These are phyloP conservation scores for Barbus barbus DNA, from an alignment of 2,113 vertebrate species.

Conservation along the genomic window DNA sequence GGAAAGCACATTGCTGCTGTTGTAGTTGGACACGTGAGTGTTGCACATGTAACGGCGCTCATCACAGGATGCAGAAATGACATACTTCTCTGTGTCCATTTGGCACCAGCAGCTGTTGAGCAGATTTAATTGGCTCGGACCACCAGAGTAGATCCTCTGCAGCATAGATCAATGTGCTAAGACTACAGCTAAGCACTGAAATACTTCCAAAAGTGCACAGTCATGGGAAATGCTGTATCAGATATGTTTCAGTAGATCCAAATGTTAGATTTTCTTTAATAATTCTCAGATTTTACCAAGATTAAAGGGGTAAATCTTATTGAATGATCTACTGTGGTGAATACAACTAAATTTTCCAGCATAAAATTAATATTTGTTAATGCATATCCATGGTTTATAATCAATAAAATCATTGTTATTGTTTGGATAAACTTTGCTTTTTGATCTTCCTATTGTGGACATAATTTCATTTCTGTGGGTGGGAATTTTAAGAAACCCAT, in stretches of 20 bases:
- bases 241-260: neutral
- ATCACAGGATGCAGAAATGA: constrained; percentile 31
- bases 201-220: neutral
- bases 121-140: constrained; percentile 62
- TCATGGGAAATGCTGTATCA: constrained; percentile 6
- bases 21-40: neutral
- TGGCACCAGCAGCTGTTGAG: constrained; percentile 64
- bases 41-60: neutral
- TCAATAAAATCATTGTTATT: neutral
- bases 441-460: neutral
- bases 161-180: constrained; percentile 38
- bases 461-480: neutral
- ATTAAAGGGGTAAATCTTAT: neutral
- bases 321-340: neutral
- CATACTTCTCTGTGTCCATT: constrained; percentile 49
- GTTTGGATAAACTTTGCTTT: neutral
- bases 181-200: neutral
- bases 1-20: constrained; percentile 4
- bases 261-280: constrained; percentile 1
- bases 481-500: no score
- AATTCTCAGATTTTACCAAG: neutral
- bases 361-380: neutral
- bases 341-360: neutral
- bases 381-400: no score
- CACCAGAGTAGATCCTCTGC: constrained; percentile 62